Percentiles rank a stretch among this genome's conserved stretches.
Evolutionary conservation across 1,140 invertebrate genomes (phyloP).

Genomic region (Bradynema listronoti): DNA sequence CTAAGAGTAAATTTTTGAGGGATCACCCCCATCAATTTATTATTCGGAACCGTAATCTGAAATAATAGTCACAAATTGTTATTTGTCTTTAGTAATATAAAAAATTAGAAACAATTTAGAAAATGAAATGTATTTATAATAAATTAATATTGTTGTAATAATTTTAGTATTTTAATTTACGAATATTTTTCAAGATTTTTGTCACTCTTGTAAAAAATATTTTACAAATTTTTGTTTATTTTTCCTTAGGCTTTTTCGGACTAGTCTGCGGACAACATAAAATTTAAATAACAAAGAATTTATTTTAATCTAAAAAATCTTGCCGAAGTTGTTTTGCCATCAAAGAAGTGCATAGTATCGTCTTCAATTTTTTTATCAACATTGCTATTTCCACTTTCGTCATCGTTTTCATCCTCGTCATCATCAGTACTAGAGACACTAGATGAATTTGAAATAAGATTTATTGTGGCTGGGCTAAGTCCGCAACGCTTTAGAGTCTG

Average conservation of each 20-base stretch:
- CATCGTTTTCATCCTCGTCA: slow-evolving; percentile 28
- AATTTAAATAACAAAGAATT: too few relatives aligned
- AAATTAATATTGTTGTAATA: too few relatives aligned
- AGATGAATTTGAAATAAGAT: slow-evolving; percentile 35
- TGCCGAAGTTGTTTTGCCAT: slow-evolving; percentile 46
- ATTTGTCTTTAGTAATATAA: too few relatives aligned
- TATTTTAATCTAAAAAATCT: slow-evolving; percentile 4
- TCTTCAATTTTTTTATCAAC: slow-evolving; percentile 14
- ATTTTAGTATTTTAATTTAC: too few relatives aligned
- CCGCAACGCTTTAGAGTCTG: slow-evolving; percentile 42
- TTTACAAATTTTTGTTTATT: too few relatives aligned
- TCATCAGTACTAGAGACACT: neutral
- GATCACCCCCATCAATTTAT: slow-evolving; percentile 35
- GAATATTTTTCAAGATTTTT: too few relatives aligned
- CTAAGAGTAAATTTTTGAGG: slow-evolving; percentile 51
- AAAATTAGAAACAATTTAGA: too few relatives aligned
- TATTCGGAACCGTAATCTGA: slow-evolving; percentile 39
- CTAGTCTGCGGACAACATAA: too few relatives aligned
- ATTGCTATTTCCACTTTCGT: slow-evolving; percentile 19
- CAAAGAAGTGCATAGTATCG: slow-evolving; percentile 41
- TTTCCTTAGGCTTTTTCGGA: too few relatives aligned
- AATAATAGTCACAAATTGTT: too few relatives aligned
- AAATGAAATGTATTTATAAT: too few relatives aligned
- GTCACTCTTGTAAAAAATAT: too few relatives aligned
- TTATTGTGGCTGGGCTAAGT: slow-evolving; percentile 37